phyloP scores from a whole-genome alignment of 2,797 vertebrate genomes.

The Microtus agrestis region DNA sequence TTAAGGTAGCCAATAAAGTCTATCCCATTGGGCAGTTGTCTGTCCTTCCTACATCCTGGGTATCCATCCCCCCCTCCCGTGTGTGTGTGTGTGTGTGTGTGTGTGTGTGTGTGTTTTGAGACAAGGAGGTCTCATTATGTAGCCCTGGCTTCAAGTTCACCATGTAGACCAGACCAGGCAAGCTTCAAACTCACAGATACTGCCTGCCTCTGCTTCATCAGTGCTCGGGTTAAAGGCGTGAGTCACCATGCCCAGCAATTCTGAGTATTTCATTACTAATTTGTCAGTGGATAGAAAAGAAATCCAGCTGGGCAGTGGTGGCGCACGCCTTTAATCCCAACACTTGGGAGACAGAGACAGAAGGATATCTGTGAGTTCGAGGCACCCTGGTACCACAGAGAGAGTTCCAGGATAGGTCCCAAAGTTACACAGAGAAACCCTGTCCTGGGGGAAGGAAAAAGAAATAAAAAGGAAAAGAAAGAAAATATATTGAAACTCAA shows the following conservation, averaged over 20 bases:
- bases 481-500: conserved; percentile 52
- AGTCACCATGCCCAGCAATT: background rate
- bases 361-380: too few relatives aligned
- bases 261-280: conserved; percentile 44
- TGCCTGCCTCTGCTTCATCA: background rate
- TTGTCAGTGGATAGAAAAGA: conserved; percentile 36
- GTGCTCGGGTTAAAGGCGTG: background rate
- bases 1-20: conserved; percentile 28
- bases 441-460: too few relatives aligned
- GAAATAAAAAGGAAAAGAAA: background rate
- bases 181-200: background rate
- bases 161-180: background rate
- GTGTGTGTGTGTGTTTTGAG: background rate
- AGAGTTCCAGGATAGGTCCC: too few relatives aligned
- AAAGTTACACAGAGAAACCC: too few relatives aligned
- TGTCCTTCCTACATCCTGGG: conserved; percentile 1
- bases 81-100: too few relatives aligned
- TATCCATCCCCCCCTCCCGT: too few relatives aligned
- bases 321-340: too few relatives aligned
- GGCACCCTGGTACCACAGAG: too few relatives aligned
- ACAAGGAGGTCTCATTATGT: background rate
- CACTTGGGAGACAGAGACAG: too few relatives aligned
- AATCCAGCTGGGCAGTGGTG: background rate
- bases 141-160: background rate
- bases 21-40: background rate